Evolutionary conservation across 2,113 vertebrate genomes (phyloP).

Genomic region (Phrynosoma blainvillii): DNA sequence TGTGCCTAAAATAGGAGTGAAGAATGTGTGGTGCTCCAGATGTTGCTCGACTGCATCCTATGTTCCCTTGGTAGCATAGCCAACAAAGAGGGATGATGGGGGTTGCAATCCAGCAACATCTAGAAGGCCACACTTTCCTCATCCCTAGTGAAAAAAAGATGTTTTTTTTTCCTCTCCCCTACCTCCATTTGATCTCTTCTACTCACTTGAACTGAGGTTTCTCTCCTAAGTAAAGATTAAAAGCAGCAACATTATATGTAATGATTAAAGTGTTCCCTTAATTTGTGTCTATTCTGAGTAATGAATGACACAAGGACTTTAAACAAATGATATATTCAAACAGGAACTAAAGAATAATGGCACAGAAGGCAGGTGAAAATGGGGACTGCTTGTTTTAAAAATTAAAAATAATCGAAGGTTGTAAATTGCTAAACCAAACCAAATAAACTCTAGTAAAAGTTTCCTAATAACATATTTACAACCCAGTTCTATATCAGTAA

Average conservation of each 20-base stretch:
- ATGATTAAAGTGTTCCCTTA: no score
- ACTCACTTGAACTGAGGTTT: not conserved
- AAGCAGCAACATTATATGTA: not conserved
- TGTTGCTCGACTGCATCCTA: not conserved
- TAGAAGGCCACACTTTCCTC: not conserved
- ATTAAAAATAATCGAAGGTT: not conserved
- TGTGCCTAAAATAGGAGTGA: not conserved
- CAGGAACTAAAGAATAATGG: not conserved
- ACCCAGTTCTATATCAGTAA: not conserved
- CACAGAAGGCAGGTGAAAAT: not conserved
- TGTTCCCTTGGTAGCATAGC: not conserved
- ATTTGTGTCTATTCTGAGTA: no score
- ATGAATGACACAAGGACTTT: no score
- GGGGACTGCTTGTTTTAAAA: slow-evolving; percentile 17
- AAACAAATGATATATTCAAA: not conserved
- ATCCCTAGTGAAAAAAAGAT: not conserved
- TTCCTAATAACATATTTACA: not conserved
- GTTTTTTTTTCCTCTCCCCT: no score
- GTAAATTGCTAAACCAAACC: not conserved
- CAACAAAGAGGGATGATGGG: not conserved
- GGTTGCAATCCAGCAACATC: not conserved
- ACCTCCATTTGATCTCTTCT: not conserved
- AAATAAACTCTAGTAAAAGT: not conserved
- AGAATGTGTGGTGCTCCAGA: not conserved
- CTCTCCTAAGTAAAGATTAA: not conserved